Percentiles rank a stretch among this genome's conserved stretches.
Evolutionary conservation across 2,797 vertebrate genomes (phyloP).

Genomic region (Microcaecilia unicolor): DNA sequence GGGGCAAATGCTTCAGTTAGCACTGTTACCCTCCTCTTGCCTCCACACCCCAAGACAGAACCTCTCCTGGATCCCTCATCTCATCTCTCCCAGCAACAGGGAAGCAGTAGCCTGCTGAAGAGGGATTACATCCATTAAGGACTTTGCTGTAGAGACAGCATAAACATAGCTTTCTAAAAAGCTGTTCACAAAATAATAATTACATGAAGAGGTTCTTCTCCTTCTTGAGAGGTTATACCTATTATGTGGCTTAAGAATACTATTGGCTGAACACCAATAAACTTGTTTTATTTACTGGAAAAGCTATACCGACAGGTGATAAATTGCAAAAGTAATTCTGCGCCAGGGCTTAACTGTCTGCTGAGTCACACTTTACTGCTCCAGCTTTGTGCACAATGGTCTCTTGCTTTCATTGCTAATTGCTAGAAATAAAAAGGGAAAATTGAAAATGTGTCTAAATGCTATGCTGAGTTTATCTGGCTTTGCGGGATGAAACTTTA

Average conservation of each 20-base stretch:
- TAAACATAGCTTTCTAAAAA: not conserved
- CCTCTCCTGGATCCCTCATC: too few relatives aligned
- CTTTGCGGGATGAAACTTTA: too few relatives aligned
- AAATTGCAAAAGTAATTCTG: conserved; percentile 37
- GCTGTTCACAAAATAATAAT: not conserved
- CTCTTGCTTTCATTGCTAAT: conserved; percentile 31
- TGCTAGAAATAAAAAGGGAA: conserved; percentile 28
- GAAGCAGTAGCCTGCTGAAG: conserved; percentile 6
- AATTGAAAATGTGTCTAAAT: conserved; percentile 24
- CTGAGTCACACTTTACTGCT: conserved; percentile 35
- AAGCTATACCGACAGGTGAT: conserved; percentile 45
- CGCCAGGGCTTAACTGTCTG: conserved; percentile 33
- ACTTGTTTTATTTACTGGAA: conserved; percentile 32
- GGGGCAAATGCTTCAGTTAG: too few relatives aligned
- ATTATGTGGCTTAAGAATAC: conserved; percentile 9
- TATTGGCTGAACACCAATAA: conserved; percentile 36
- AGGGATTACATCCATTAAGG: not conserved
- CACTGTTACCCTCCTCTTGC: too few relatives aligned
- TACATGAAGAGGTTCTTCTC: conserved; percentile 1
- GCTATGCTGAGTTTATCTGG: too few relatives aligned
- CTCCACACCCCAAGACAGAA: too few relatives aligned
- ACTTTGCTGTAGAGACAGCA: not conserved
- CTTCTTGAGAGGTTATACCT: conserved; percentile 19
- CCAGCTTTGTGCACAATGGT: conserved; percentile 22
- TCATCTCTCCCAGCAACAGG: too few relatives aligned